Conservation (phyloP, 2,888 invertebrate species). For the Pammene fasciana region DNA sequence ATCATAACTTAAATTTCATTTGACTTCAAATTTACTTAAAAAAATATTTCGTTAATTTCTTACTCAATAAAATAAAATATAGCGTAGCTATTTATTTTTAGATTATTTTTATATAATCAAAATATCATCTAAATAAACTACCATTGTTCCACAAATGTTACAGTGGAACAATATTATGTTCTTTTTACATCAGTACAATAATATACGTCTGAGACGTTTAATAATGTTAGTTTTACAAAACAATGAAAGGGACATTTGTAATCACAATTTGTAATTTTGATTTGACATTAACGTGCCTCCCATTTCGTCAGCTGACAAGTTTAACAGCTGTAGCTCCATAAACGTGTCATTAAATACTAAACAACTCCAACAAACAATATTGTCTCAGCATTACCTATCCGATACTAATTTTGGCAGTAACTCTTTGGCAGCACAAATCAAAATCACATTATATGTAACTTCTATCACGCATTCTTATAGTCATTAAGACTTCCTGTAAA, state of each 20-base stretch:
- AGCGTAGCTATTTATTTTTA: too few species aligned
- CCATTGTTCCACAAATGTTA: too few species aligned
- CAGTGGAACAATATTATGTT: too few species aligned
- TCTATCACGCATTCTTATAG: constrained; percentile 65
- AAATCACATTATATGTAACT: constrained; percentile 54
- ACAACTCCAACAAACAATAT: constrained; percentile 44
- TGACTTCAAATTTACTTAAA: too few species aligned
- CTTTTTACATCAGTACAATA: too few species aligned
- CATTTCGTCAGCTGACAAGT: constrained; percentile 50
- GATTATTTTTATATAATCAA: too few species aligned
- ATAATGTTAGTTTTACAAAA: neutral
- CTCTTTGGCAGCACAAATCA: constrained; percentile 59
- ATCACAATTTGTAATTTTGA: neutral
- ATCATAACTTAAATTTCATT: too few species aligned
- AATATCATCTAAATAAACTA: too few species aligned
- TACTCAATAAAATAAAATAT: too few species aligned
- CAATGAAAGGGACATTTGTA: too few species aligned
- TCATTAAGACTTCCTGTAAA: constrained; percentile 33
- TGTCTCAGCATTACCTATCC: constrained; percentile 56
- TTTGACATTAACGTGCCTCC: constrained; percentile 55
- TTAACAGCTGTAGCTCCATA: constrained; percentile 43
- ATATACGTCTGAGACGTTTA: neutral
- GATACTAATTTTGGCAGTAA: constrained; percentile 66
- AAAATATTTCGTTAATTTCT: too few species aligned
- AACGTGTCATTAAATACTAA: constrained; percentile 31